These are phyloP conservation scores for Ectemnius lituratus DNA, from an alignment of 2,888 invertebrate species.

Conservation along the genomic window DNA sequence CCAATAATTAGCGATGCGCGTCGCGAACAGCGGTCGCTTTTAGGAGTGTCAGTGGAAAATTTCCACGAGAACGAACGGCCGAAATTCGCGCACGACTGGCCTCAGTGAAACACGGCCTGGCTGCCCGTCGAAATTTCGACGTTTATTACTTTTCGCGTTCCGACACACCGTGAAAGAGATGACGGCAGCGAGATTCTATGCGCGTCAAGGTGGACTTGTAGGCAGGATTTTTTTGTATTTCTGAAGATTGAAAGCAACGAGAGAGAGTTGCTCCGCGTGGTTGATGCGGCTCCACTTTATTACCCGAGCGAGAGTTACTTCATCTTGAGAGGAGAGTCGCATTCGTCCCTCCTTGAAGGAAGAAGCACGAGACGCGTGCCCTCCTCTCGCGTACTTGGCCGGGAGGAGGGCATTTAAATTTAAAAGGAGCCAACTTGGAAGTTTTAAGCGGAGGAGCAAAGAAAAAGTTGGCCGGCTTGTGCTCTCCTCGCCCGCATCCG, in stretches of 20 bases:
- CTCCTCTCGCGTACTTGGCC: neutral
- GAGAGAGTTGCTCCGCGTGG: no score
- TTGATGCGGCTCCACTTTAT: neutral
- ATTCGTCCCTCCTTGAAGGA: neutral
- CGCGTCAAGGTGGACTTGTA: no score
- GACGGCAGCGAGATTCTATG: no score
- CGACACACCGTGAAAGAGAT: neutral
- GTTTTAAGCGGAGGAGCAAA: slow-evolving; percentile 59
- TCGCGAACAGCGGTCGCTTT: slow-evolving; percentile 14
- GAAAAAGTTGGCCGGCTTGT: slow-evolving; percentile 57
- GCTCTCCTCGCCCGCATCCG: slow-evolving; percentile 44
- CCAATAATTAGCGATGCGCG: slow-evolving; percentile 37
- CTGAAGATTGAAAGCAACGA: no score
- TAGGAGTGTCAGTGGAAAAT: slow-evolving; percentile 22
- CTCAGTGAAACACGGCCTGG: no score
- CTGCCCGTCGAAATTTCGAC: neutral
- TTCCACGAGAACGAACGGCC: slow-evolving; percentile 18
- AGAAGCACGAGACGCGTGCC: slow-evolving; percentile 29
- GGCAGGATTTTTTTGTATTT: no score
- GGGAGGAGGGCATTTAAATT: slow-evolving; percentile 59
- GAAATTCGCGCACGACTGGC: neutral
- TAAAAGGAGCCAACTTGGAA: slow-evolving; percentile 62
- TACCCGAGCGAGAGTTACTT: neutral
- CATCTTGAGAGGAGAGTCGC: neutral
- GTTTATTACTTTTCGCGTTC: slow-evolving; percentile 2